Percentiles rank a stretch among this genome's conserved stretches.
These are phyloP conservation scores for Acromyrmex charruanus DNA, from an alignment of 1,140 invertebrate species.

Conservation along the genomic window DNA sequence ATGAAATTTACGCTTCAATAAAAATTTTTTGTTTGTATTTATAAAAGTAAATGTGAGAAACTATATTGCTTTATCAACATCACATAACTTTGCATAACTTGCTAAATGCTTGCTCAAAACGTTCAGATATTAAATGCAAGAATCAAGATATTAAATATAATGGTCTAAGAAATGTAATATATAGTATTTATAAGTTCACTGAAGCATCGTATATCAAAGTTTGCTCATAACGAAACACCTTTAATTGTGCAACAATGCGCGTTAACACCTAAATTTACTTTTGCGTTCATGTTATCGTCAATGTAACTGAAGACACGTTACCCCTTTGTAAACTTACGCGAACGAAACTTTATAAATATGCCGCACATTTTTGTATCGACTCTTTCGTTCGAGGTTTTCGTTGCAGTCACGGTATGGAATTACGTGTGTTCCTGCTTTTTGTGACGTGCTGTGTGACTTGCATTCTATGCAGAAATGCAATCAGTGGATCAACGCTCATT, in stretches of 20 bases:
- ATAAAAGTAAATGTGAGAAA: too few species aligned
- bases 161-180: too few species aligned
- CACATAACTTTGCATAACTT: too few species aligned
- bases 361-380: constrained; percentile 62
- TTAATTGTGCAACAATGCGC: constrained; percentile 67
- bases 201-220: constrained; percentile 42
- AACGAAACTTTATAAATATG: constrained; percentile 77
- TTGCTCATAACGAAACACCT: constrained; percentile 49
- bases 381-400: constrained; percentile 45
- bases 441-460: constrained; percentile 36
- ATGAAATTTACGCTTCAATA: too few species aligned
- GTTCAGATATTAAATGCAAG: too few species aligned
- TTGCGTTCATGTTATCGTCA: constrained; percentile 74
- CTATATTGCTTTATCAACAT: too few species aligned
- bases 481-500: background rate
- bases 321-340: constrained; percentile 76
- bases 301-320: constrained; percentile 65
- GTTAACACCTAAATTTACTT: constrained; percentile 79
- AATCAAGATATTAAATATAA: too few species aligned
- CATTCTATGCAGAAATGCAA: constrained; percentile 22
- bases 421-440: background rate
- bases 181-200: constrained; percentile 49
- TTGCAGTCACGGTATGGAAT: constrained; percentile 17
- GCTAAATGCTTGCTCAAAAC: too few species aligned
- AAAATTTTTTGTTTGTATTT: too few species aligned